Base-by-base conservation (phyloP, 2,797 vertebrate genomes). In the Sardinella longiceps region DNA sequence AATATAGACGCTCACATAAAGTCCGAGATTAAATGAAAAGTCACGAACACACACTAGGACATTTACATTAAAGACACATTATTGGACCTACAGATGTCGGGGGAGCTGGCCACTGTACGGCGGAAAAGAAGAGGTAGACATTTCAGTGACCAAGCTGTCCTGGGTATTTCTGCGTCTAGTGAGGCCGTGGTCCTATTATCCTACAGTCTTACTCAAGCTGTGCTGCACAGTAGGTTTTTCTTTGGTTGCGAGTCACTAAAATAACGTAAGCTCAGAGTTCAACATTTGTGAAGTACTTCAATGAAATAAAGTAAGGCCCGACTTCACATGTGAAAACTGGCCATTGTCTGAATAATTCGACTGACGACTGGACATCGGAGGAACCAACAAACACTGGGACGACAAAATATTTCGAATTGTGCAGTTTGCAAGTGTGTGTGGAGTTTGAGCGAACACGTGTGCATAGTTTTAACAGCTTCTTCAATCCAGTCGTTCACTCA, bases 131-230 rank as follows among this genome's bases (percentile, higher is more conserved):
- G 70, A 77, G 70, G 70, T 77, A 77, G 70, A 43, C 20, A 23
- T 77, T 77, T 77, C 37, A 77, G 70, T 23, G 70, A 39, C 20
- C 46, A 9, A 60, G 15, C 51, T 37, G 66, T 70, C 30, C 33
- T 70, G 70, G 37, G 37, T 23, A 9, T 9, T 15, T 77, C 37
- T 77, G 70, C 70, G 37, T 77, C 18, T 20, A 70, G 70, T 9
- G 18, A 18, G 70, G 70, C 70, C 37, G 6, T 77, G 33, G 70
- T 77, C 70, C 37, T 43, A 77, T 20, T 20, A 14, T 39, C 30
- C 66, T 74, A 37, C 30, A 77, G 70, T 20, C 70, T 77, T 77
- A 20, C 18, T 39, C 37, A 43, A 77, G 70, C 70, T 77, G 33
- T 77, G 70, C 70, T 43, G 66, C 33, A 77, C 70, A 10, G 70